phyloP scores from a whole-genome alignment of 2,797 vertebrate species.

The Microhierax caerulescens region DNA sequence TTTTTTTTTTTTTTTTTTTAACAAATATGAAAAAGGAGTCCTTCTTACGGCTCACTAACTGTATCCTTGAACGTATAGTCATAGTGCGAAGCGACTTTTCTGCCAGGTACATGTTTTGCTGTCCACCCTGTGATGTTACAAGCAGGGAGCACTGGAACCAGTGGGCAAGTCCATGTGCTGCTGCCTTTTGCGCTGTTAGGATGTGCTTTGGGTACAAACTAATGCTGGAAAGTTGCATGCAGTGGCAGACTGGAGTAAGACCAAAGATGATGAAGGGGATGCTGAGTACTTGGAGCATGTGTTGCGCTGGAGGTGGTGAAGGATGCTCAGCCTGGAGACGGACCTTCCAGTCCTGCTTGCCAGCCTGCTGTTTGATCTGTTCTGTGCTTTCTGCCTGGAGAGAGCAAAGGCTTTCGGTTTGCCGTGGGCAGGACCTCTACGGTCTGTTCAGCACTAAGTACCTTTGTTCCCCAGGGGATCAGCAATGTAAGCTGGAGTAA shows the following conservation, averaged over 20 bases:
- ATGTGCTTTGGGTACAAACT: not conserved
- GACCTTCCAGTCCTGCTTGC: not conserved
- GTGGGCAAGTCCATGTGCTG: rapidly evolving
- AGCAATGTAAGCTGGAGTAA: not conserved
- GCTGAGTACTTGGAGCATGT: not conserved
- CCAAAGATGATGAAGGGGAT: not conserved
- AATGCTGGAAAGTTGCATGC: not conserved
- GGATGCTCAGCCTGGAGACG: not conserved
- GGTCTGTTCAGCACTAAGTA: not conserved
- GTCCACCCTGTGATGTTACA: not conserved
- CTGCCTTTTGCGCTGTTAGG: not conserved
- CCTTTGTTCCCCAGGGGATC: not conserved
- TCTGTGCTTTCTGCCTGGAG: not conserved
- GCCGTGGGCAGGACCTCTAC: not conserved
- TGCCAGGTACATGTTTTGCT: not conserved
- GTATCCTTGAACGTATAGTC: not conserved
- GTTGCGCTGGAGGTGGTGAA: not conserved
- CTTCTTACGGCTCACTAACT: not conserved
- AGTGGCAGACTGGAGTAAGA: not conserved
- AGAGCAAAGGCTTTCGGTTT: not conserved
- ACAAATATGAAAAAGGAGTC: not conserved
- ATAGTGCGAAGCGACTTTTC: not conserved
- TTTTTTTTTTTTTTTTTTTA: too few relatives aligned
- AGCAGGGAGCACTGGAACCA: not conserved
- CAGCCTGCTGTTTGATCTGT: not conserved